phyloP scores from a whole-genome alignment of 2,888 invertebrate species.

The Nebria brevicollis region DNA sequence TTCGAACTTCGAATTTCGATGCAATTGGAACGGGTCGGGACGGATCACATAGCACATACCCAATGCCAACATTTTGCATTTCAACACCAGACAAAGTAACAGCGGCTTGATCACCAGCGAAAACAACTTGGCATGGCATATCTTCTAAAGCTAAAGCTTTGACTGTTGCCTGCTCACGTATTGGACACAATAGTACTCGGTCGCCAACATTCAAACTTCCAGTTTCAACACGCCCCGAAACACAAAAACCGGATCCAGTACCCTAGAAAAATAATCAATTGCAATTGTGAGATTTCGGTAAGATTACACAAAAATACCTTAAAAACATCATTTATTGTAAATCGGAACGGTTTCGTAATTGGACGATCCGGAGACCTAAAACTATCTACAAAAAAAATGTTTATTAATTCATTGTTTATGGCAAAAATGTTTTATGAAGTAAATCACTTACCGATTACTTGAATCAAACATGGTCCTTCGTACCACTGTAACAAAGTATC shows the following conservation, averaged over 20 bases:
- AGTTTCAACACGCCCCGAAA: constrained; percentile 91
- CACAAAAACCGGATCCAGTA: constrained; percentile 88
- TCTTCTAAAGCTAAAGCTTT: constrained; percentile 79
- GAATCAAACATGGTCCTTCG: constrained; percentile 82
- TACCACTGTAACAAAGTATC: constrained; percentile 79
- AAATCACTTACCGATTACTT: constrained; percentile 76
- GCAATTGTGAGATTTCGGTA: too few species aligned
- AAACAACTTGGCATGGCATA: constrained; percentile 75
- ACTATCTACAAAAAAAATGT: constrained; percentile 68
- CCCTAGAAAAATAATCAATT: constrained; percentile 63
- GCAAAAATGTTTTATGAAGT: too few species aligned
- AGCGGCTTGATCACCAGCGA: constrained; percentile 94
- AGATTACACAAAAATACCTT: constrained; percentile 76
- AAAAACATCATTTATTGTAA: constrained; percentile 94
- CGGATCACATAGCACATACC: constrained; percentile 88
- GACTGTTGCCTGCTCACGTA: constrained; percentile 82
- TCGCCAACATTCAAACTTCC: constrained; percentile 89
- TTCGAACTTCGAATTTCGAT: constrained; percentile 85
- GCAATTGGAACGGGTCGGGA: constrained; percentile 82
- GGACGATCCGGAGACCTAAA: constrained; percentile 89
- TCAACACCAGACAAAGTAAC: constrained; percentile 85
- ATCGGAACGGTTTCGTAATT: constrained; percentile 86
- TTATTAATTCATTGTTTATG: too few species aligned
- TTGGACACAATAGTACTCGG: constrained; percentile 86
- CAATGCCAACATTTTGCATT: constrained; percentile 84